Conservation (phyloP, 2,113 vertebrate species). For the Cavia aperea region DNA sequence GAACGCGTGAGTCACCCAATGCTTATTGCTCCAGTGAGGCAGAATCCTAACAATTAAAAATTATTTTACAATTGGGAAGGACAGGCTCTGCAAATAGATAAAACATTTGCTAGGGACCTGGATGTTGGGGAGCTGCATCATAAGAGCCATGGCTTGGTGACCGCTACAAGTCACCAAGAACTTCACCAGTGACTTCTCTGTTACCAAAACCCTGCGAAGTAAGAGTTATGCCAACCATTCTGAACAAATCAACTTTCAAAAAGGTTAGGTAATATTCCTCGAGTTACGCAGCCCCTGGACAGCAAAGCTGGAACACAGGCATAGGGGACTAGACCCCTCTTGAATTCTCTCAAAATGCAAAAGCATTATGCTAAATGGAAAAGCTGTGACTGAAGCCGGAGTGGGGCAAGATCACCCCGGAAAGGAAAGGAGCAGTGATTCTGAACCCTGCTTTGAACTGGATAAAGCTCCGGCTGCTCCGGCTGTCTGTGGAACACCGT, state of each 20-base stretch:
- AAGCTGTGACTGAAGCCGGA: not conserved
- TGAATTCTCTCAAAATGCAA: not conserved
- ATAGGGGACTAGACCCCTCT: not conserved
- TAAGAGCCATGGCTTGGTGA: not conserved
- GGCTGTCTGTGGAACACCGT: not conserved
- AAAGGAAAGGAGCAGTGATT: not conserved
- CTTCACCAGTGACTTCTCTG: not conserved
- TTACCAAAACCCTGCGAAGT: not conserved
- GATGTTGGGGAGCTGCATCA: not conserved
- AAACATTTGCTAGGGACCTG: not conserved
- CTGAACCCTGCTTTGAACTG: not conserved
- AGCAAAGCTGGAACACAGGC: not conserved
- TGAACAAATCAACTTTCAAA: not conserved
- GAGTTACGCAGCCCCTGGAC: not conserved
- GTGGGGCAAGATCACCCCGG: not conserved
- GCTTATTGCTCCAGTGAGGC: not conserved
- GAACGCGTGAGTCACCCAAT: not conserved
- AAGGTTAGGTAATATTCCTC: not conserved
- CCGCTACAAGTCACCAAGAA: not conserved
- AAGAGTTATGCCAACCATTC: not conserved
- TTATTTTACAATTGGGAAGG: not conserved
- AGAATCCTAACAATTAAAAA: not conserved
- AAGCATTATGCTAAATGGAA: not conserved
- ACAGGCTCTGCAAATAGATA: not conserved
- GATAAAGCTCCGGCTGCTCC: not conserved